Evolutionary conservation across 2,888 invertebrate species (phyloP), one percentile per base, ranked within the genome.

Genomic region (Endotricha flammealis): DNA sequence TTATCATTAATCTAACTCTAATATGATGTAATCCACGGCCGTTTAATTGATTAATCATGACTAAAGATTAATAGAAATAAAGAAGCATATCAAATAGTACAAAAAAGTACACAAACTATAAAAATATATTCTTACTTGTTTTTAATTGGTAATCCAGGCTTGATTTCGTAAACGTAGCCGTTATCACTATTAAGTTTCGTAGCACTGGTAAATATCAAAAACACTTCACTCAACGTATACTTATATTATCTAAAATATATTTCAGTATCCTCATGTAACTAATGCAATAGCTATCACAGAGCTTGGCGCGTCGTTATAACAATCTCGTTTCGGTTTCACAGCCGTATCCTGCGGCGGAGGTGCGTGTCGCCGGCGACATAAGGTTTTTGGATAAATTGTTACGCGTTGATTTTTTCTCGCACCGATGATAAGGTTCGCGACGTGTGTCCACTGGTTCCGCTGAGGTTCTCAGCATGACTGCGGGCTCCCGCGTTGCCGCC

Each of bases 391-490:
- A 62, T 57, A 60, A 70, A 71, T 65, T 70, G 69, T 78, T 77
- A 72, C 80, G 70, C 60, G 63, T 63, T 44, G 66, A 65, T 79
- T 77, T 83, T 81, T 77, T 77, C 64, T 69, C 71, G 76, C 65
- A 65, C 59, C 60, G 64, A 56, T 69, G 74, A 72, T 73, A 78
- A 61, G 66, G 53, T 65, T 78, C 85, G 80, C 85, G 78, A 72
- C 82, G 72, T 82, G 82, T 70, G 78, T 74, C 82, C 85, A 73
- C 74, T 76, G 72, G 59, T 76, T 78, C 73, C 72, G 82, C 82
- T 75, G 85, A 85, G 78, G 63, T 53, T 75, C 86, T 76, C 86
- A 86, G 86, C 86, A 86, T 85, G 86, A 86, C 86, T 86, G 85
- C 80, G 75, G 68, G 79, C 80, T 79, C 85, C 85, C 82, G 82